phyloP scores from a whole-genome alignment of 1,140 invertebrate genomes.

The Drosophila dunni region DNA sequence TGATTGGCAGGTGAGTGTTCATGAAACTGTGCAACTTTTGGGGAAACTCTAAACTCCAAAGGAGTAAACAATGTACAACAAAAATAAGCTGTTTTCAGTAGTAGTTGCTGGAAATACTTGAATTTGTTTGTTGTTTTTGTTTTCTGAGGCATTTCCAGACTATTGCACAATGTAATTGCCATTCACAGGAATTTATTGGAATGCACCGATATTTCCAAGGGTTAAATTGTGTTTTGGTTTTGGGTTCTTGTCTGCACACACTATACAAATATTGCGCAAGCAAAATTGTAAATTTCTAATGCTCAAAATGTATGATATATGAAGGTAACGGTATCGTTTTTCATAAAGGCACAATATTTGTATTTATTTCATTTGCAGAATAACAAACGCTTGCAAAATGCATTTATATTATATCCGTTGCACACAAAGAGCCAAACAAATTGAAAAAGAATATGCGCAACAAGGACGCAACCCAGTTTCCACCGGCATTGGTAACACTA shows the following conservation, averaged over 20 bases:
- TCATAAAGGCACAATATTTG: slow-evolving; percentile 4
- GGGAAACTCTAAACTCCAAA: neutral
- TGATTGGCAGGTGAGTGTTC: neutral
- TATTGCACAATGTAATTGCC: slow-evolving; percentile 33
- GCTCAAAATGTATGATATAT: slow-evolving; percentile 4
- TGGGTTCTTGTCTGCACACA: neutral
- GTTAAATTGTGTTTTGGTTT: neutral
- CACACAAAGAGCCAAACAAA: slow-evolving; percentile 8
- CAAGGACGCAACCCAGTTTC: slow-evolving; percentile 16
- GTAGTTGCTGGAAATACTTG: neutral
- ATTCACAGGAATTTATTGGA: slow-evolving; percentile 19
- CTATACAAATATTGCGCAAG: slow-evolving; percentile 5
- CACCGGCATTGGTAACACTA: neutral
- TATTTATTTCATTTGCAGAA: slow-evolving; percentile 17
- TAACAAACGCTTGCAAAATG: neutral
- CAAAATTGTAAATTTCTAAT: slow-evolving; percentile 28
- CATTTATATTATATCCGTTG: slow-evolving; percentile 21
- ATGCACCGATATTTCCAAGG: slow-evolving; percentile 1
- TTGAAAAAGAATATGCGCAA: slow-evolving; percentile 23
- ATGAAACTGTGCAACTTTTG: neutral
- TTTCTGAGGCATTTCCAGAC: slow-evolving; percentile 9
- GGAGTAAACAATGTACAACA: neutral
- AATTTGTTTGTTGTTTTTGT: neutral
- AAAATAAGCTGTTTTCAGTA: slow-evolving; percentile 13
- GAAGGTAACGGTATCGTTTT: slow-evolving; percentile 8